Evolutionary conservation across 2,888 invertebrate species (phyloP), one percentile per base, ranked within the genome.

Genomic region (Leptopilina myrica): DNA sequence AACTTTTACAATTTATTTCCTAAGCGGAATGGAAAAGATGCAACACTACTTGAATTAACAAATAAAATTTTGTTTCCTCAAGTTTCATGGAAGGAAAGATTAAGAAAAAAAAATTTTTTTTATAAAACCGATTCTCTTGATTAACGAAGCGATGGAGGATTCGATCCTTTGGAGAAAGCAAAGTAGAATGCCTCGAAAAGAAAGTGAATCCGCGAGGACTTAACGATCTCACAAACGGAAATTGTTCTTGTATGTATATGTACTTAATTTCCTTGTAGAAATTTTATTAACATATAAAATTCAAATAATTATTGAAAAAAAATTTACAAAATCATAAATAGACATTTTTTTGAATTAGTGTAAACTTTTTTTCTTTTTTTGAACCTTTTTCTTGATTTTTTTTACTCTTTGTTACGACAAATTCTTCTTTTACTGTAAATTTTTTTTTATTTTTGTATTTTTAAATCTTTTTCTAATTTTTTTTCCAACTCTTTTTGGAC

Each of bases 81-180:
- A 49, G 49, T 49, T 49, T 49, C 49, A 49, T 49, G 12, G n/a
- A 15, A 53, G 5, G 33, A 33, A 33, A 33, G 33, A 33, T 33
- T 33, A 0, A 73, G 15, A 77, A 69, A 67, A 69, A 62, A 20
- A 20, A 20, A 1, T 20, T 20, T 20, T 26, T 46, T 14, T 67
- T 15, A 46, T 20, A 80, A 80, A 65, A 79, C 79, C 69, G 75
- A 20, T 78, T 80, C 79, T 77, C 75, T 77, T 80, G 78, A 77
- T 78, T 78, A 78, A 64, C 80, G 81, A 80, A 78, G 77, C 84
- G 83, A 65, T 80, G 79, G 82, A 82, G 80, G 83, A 73, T 73
- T 80, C 75, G 76, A 77, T 76, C 81, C 81, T 75, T 49, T 81
- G 87, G 88, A 87, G 87, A 88, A 89, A 89, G 88, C 83, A 84